A percentile compares a stretch with the other conserved stretches of the same genome.
Evolutionary conservation across 2,113 vertebrate genomes (phyloP).

Genomic region (Callipepla squamata): DNA sequence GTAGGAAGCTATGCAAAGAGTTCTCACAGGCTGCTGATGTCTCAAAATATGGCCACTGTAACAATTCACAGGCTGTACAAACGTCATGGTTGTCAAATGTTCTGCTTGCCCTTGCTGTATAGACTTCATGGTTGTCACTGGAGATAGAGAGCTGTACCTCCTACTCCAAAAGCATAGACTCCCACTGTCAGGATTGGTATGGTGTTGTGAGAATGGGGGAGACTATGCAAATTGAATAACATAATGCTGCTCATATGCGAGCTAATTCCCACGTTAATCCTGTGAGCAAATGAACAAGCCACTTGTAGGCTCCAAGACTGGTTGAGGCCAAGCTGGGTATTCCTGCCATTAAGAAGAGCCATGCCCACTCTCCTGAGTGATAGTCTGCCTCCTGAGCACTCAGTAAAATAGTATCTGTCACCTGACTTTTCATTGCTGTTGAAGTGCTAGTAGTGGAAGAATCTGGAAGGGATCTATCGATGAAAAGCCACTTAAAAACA

Average conservation of each 20-base stretch:
- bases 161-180: conserved; percentile 23
- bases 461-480: background rate
- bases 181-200: conserved; percentile 36
- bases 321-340: background rate
- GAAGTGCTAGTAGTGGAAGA: background rate
- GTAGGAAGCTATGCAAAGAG: conserved; percentile 24
- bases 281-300: background rate
- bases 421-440: background rate
- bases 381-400: background rate
- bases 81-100: conserved; percentile 74
- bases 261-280: conserved; percentile 49
- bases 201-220: background rate
- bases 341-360: background rate
- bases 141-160: conserved; percentile 58
- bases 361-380: background rate
- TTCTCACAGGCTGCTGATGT: conserved; percentile 65
- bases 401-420: background rate
- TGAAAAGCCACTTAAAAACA: background rate
- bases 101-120: conserved; percentile 53
- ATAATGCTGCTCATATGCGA: conserved; percentile 46
- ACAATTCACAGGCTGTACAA: conserved; percentile 58
- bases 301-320: background rate
- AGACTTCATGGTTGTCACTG: conserved; percentile 74
- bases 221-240: conserved; percentile 52
- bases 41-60: conserved; percentile 68